Conservation (phyloP, 2,888 invertebrate genomes). For the Drosophila buzzatii region DNA sequence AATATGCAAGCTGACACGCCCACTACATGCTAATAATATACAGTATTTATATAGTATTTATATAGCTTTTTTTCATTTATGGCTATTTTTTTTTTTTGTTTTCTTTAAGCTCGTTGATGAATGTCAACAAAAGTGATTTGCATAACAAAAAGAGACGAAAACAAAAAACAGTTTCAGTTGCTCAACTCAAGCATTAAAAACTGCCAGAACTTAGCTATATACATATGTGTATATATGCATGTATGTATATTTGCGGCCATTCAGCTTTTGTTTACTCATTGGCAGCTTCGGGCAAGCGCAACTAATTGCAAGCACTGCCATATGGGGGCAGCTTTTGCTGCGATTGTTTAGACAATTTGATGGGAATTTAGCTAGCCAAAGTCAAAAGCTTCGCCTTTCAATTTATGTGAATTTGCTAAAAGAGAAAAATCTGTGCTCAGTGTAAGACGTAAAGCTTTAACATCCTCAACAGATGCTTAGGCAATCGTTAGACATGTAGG, state of each 20-base stretch:
- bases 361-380: conserved; percentile 36
- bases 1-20: conserved; percentile 58
- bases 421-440: conserved; percentile 28
- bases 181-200: conserved; percentile 20
- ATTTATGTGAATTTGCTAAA: conserved; percentile 62
- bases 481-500: background rate
- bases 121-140: conserved; percentile 66
- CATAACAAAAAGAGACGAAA: conserved; percentile 62
- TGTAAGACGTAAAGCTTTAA: conserved; percentile 7
- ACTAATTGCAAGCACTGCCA: conserved; percentile 64
- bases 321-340: conserved; percentile 61
- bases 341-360: conserved; percentile 51
- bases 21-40: conserved; percentile 19
- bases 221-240: background rate
- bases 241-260: conserved; percentile 19
- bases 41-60: background rate
- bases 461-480: background rate
- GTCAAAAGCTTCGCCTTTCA: conserved; percentile 12
- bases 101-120: conserved; percentile 30
- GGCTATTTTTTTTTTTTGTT: conserved; percentile 22
- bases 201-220: conserved; percentile 17
- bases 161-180: conserved; percentile 3
- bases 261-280: conserved; percentile 55
- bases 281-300: conserved; percentile 56
- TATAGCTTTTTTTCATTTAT: conserved; percentile 39